Base-by-base conservation (phyloP, 2,113 vertebrate genomes). In the Prunella himalayana region DNA sequence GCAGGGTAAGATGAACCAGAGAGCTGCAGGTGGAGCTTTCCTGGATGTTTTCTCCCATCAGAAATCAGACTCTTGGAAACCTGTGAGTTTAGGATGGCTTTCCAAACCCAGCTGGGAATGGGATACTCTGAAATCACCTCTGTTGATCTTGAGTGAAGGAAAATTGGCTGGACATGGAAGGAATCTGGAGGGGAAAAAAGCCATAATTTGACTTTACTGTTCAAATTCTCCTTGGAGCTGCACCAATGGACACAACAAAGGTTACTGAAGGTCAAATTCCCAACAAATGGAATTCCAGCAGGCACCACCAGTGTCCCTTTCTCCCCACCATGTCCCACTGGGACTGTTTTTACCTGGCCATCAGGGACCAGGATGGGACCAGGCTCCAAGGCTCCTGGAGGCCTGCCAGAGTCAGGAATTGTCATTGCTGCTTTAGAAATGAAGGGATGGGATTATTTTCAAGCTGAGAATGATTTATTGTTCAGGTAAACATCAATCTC, bases 171-270 rank as follows among this genome's bases (percentile, higher is more conserved):
- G 25, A 50, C 20, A 10, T 1, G 17, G 65, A 70, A 45, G 24
- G 33, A 53, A 66, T 7, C 13, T 5, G 11, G 28, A n/a, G 12
- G 21, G 0, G 0, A 0, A 4, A 28, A 44, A 27, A 15, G 3
- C 42, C 24, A 2, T 5, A 20, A 45, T 86, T 61, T 11, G 15
- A 25, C 6, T 91, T 71, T 27, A 27, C 37, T 53, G 7, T 37
- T 47, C 19, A 16, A 37, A 44, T 61, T 45, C 42, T 79, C 54
- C 37, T 61, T 18, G 56, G 56, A 78, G 50, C 18, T 30, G 57
- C 57, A 51, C 13, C 66, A 14, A 1, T 7, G 28, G 60, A 21
- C 0, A 2, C 47, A 25, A 35, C 45, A 70, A 65, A 82, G 10
- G n/a, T 4, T 11, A 6, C 37, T 8, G 24, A 12, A 72, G 41